Conservation (phyloP, 2,888 invertebrate species). For the Tuberolachnus salignus region DNA sequence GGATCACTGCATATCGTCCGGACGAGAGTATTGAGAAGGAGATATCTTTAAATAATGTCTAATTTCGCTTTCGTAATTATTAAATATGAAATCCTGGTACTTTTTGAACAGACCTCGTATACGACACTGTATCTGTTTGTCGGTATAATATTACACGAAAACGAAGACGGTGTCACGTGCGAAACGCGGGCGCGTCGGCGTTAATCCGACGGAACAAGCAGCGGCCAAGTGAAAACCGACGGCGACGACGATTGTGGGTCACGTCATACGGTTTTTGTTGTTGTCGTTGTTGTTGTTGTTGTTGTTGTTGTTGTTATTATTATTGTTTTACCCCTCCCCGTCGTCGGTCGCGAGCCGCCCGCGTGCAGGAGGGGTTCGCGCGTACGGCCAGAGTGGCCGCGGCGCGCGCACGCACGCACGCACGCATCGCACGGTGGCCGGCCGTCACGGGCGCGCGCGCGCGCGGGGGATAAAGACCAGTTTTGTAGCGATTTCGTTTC, state of each 20-base stretch:
- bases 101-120: no score
- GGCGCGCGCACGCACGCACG: constrained; percentile 6
- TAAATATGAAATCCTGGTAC: no score
- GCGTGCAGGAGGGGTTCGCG: constrained; percentile 20
- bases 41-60: no score
- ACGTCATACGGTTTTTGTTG: constrained; percentile 43
- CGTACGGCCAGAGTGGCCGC: neutral
- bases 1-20: no score
- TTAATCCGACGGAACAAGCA: neutral
- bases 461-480: constrained; percentile 53
- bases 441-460: neutral
- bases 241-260: constrained; percentile 26
- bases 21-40: no score
- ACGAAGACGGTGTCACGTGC: neutral
- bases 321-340: constrained; percentile 5
- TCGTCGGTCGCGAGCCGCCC: constrained; percentile 29
- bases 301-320: neutral
- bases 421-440: constrained; percentile 3
- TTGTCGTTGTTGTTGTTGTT: constrained; percentile 30
- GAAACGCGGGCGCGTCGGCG: neutral
- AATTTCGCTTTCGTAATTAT: no score
- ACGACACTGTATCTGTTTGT: no score
- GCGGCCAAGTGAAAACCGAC: neutral
- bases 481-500: constrained; percentile 43
- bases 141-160: no score